These are phyloP conservation scores for Buathra laborator DNA, from an alignment of 2,888 invertebrate species.

Conservation along the genomic window DNA sequence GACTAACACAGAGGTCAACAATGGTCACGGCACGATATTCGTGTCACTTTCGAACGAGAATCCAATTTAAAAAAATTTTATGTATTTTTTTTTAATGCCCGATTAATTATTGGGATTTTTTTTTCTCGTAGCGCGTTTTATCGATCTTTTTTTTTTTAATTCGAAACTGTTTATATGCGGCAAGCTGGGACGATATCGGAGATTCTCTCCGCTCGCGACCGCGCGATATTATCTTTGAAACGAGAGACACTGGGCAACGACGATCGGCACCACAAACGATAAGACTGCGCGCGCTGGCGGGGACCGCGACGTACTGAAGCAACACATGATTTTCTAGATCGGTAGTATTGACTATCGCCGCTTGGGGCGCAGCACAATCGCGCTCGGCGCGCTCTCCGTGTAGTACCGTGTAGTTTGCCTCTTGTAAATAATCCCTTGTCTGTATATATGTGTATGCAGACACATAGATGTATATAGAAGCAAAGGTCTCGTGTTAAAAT, in stretches of 20 bases:
- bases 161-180: neutral
- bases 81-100: neutral
- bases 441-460: neutral
- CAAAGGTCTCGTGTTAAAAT: no score
- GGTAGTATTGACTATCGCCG: slow-evolving; percentile 70
- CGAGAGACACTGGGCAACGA: slow-evolving; percentile 41
- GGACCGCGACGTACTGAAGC: slow-evolving; percentile 71
- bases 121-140: slow-evolving; percentile 25
- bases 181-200: slow-evolving; percentile 1
- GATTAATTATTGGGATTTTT: no score
- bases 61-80: neutral
- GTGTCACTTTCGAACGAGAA: slow-evolving; percentile 7
- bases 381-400: neutral
- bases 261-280: slow-evolving; percentile 38
- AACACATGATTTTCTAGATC: slow-evolving; percentile 71
- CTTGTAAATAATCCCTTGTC: neutral
- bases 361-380: slow-evolving; percentile 73
- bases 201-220: slow-evolving; percentile 6
- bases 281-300: slow-evolving; percentile 63
- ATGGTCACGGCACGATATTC: slow-evolving; percentile 15
- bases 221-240: neutral
- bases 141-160: slow-evolving; percentile 1
- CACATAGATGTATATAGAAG: no score
- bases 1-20: slow-evolving; percentile 19
- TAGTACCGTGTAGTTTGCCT: neutral